Conservation (phyloP, 2,888 invertebrate genomes). For the Horisme vitalbata region DNA sequence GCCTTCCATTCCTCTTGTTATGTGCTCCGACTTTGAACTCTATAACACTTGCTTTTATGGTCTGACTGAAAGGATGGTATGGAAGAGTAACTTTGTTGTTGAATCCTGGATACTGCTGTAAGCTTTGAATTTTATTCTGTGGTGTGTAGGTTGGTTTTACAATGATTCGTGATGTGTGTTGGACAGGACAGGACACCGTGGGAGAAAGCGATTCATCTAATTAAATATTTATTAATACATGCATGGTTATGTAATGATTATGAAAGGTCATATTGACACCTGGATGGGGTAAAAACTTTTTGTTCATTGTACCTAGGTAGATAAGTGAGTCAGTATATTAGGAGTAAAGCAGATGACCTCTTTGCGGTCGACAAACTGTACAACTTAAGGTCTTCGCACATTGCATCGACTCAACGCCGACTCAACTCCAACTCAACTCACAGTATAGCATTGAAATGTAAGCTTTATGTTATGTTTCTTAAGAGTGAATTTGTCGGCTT, state of each 20-base stretch:
- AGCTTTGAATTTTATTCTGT: slow-evolving; percentile 1
- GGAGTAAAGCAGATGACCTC: no score
- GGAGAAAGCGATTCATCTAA: slow-evolving; percentile 65
- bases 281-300: slow-evolving; percentile 46
- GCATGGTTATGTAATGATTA: slow-evolving; percentile 48
- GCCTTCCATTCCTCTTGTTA: no score
- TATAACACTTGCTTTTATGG: not conserved
- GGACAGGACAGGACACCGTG: slow-evolving; percentile 56
- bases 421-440: no score
- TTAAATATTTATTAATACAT: slow-evolving; percentile 72
- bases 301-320: not conserved
- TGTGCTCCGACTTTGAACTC: no score
- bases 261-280: slow-evolving; percentile 67
- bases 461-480: no score
- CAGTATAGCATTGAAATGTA: no score
- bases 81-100: not conserved
- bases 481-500: no score
- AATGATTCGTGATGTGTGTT: not conserved
- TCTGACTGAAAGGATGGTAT: not conserved
- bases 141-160: slow-evolving; percentile 30
- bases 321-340: not conserved
- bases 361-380: no score
- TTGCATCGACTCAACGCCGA: no score
- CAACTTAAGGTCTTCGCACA: no score
- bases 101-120: slow-evolving; percentile 28